A percentile compares a stretch with the other conserved stretches of the same genome.
These are phyloP conservation scores for Paguma larvata DNA, from an alignment of 2,797 vertebrate genomes.

Conservation along the genomic window DNA sequence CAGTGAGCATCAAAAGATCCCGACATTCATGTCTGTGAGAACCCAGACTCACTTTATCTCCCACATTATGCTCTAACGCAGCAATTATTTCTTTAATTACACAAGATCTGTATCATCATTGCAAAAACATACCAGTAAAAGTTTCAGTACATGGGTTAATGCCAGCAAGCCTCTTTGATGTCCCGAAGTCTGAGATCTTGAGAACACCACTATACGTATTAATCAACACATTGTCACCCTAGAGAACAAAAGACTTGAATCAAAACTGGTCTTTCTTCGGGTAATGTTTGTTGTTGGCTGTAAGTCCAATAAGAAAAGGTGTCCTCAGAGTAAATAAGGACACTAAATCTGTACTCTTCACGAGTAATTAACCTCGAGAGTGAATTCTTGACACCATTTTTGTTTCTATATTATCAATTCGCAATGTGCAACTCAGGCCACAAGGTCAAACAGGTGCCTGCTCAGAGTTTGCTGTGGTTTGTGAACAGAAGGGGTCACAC, in stretches of 20 bases:
- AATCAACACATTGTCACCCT: constrained; percentile 99
- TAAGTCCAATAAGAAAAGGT: constrained; percentile 30
- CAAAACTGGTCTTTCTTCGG: constrained; percentile 33
- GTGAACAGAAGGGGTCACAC: neutral
- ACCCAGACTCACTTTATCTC: constrained; percentile 18
- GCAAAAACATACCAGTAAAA: constrained; percentile 94
- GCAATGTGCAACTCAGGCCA: neutral
- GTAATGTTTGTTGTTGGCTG: neutral
- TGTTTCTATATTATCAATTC: neutral
- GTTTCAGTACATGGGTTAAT: constrained; percentile 99
- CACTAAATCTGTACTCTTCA: neutral
- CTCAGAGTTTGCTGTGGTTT: neutral
- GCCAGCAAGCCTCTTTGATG: constrained; percentile 98
- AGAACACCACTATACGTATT: constrained; percentile 99
- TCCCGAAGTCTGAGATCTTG: constrained; percentile 99
- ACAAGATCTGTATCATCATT: constrained; percentile 44
- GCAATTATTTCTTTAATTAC: constrained; percentile 70
- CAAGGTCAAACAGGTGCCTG: neutral
- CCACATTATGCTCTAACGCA: neutral
- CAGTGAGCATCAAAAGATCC: neutral
- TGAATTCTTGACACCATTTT: constrained; percentile 26
- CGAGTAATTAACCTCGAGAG: neutral
- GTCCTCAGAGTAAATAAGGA: neutral
- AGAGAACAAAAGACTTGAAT: constrained; percentile 81
- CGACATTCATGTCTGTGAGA: neutral